Evolutionary conservation across 2,888 invertebrate species (phyloP), one percentile per base, ranked within the genome.

Genomic region (Oscheius onirici): DNA sequence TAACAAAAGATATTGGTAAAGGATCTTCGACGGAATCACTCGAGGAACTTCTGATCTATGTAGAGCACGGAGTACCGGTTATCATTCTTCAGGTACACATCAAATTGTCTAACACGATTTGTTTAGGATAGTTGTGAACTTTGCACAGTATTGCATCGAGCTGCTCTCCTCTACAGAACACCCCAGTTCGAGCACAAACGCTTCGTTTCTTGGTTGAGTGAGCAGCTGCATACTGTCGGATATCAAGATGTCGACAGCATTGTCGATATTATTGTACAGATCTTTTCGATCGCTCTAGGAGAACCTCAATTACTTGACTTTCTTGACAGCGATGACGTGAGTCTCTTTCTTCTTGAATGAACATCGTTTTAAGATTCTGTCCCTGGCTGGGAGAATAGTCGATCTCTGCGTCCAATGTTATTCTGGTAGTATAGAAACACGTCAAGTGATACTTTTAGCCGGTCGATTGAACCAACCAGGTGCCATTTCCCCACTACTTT

Each of bases 31-130:
- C 76, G 28, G 73, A 71, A 40, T 78, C 86, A 3, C 72, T 86
- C 13, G 71, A 76, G 20, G 86, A 86, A 67, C 46, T 86, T 15
- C 41, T 78, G 8, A 67, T 80, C 51, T 84, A 80, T 43, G 66
- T 84, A 10, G 83, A 86, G 52, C 75, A 80, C 51, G 85, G 85
- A n/a, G 77, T 86, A 13, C 85, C 86, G 1, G 80, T 80, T 13
- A 68, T 86, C 13, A 73, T 84, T 52, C 71, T 84, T 5, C 79
- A 84, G 69, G 84, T 85, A 24, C 26, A n/a, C n/a, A n/a, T n/a
- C n/a, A n/a, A n/a, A n/a, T n/a, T 41, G 8, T 49, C 22, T 26
- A 55, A 15, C 1, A n/a, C 52, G 3, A 3, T 24, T 24, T 63
- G 6, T 49, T 15, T 72, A 85, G 77, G 86, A 86, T 69, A 79